A percentile compares a stretch with the other conserved stretches of the same genome.
Conservation (phyloP, 2,113 vertebrate species). For the Heptranchias perlo region DNA sequence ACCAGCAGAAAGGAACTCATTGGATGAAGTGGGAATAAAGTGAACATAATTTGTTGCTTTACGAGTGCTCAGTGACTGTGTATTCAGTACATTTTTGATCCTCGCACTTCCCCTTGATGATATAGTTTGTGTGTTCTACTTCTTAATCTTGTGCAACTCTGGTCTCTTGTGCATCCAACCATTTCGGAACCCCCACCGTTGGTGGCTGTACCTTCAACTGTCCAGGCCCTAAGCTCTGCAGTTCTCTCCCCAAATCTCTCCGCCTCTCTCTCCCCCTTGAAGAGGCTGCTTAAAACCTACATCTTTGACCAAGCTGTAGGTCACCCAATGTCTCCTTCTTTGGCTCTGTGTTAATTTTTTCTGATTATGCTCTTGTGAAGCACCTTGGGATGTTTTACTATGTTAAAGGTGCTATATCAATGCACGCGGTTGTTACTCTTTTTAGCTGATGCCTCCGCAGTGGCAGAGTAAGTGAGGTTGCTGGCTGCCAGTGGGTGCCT, state of each 20-base stretch:
- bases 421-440: too few species aligned
- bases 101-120: neutral
- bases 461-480: too few species aligned
- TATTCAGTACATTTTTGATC: neutral
- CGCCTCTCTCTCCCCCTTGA: too few species aligned
- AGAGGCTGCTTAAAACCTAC: too few species aligned
- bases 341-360: too few species aligned
- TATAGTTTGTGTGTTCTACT: neutral
- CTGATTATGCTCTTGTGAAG: too few species aligned
- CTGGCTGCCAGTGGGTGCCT: too few species aligned
- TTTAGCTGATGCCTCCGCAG: too few species aligned
- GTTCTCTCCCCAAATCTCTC: neutral
- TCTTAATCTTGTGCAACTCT: neutral
- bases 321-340: too few species aligned
- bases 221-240: neutral
- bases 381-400: too few species aligned
- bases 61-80: neutral
- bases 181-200: neutral
- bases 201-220: neutral
- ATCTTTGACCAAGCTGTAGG: too few species aligned
- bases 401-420: too few species aligned
- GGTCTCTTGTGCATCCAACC: neutral
- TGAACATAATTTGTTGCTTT: neutral
- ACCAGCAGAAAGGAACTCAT: neutral
- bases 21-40: neutral